Evolutionary conservation across 2,888 invertebrate species (phyloP), one percentile per base, ranked within the genome.

Genomic region (Opisthograptis luteolata): DNA sequence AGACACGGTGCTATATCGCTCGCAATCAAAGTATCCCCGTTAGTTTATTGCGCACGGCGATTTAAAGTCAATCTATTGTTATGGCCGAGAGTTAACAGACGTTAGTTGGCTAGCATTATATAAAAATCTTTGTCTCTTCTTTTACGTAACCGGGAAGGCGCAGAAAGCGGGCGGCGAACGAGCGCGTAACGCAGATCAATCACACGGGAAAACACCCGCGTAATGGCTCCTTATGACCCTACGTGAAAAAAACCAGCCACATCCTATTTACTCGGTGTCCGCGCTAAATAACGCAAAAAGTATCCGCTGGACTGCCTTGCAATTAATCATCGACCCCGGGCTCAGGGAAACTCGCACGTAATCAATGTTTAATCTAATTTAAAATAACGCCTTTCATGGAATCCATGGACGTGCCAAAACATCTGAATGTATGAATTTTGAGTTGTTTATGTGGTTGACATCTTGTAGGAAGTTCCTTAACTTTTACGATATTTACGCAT

Each of bases 251-350:
- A 70, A 62, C 44, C 59, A 60, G 71, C 74, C 73, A 73, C 73
- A 77, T 73, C 72, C 77, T 81, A 79, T 84, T 83, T 80, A 78
- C 74, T 69, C 72, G 69, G 66, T 67, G 68, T 70, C 68, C 66
- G 63, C 55, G 76, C 75, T 80, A 83, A 85, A 83, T 81, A 84
- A 77, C 69, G 81, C 81, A 82, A 85, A 84, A 86, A 81, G 78
- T 79, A 75, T 73, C 67, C 72, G 69, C 61, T 64, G 65, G 66
- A 62, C 62, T 59, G 67, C 58, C 58, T 50, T 58, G 71, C 76
- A 75, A 84, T 84, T 84, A 82, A 84, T 85, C 82, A 81, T 78
- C 70, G 65, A 59, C 59, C n/a, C 68, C 69, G 65, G 24, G 40
- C 49, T 59, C 60, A 60, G 62, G 61, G 64, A 66, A 66, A 64